phyloP scores from a whole-genome alignment of 2,888 invertebrate genomes.

The Nematopogon swammerdamellus region DNA sequence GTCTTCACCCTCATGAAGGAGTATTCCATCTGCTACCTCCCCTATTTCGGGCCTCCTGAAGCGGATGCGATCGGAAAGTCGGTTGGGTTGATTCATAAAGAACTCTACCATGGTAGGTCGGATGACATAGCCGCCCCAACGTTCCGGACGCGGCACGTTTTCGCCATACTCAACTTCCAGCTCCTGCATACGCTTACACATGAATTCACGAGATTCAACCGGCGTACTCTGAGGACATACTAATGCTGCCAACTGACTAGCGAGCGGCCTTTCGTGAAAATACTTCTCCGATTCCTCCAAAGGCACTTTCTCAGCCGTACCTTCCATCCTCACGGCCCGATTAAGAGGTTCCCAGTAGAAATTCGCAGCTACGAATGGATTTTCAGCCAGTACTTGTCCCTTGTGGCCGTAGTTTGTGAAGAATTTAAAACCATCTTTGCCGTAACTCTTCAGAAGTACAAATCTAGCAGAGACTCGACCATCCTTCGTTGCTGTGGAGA shows the following conservation, averaged over 20 bases:
- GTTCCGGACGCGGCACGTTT: conserved; percentile 62
- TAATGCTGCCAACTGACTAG: conserved; percentile 76
- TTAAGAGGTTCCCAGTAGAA: conserved; percentile 80
- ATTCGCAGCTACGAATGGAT: conserved; percentile 74
- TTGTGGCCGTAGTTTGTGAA: conserved; percentile 87
- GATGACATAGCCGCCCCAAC: conserved; percentile 77
- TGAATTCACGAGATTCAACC: conserved; percentile 59
- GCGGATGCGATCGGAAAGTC: conserved; percentile 82
- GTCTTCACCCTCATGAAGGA: conserved; percentile 62
- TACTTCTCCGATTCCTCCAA: conserved; percentile 67
- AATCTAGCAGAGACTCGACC: conserved; percentile 76
- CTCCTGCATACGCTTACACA: conserved; percentile 58
- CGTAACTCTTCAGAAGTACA: conserved; percentile 77
- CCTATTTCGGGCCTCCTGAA: conserved; percentile 56
- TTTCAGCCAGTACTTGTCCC: conserved; percentile 66
- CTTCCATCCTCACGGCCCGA: conserved; percentile 77
- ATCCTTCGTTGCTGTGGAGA: conserved; percentile 72
- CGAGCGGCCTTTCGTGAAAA: conserved; percentile 69
- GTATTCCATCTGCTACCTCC: conserved; percentile 53
- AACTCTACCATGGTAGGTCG: conserved; percentile 76
- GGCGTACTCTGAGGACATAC: conserved; percentile 69
- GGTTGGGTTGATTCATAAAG: conserved; percentile 90
- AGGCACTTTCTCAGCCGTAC: conserved; percentile 66
- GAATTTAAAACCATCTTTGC: conserved; percentile 77
- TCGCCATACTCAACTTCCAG: conserved; percentile 56